A percentile compares a stretch with the other conserved stretches of the same genome.
Evolutionary conservation across 2,113 vertebrate genomes (phyloP).

Genomic region (Montifringilla adamsi): DNA sequence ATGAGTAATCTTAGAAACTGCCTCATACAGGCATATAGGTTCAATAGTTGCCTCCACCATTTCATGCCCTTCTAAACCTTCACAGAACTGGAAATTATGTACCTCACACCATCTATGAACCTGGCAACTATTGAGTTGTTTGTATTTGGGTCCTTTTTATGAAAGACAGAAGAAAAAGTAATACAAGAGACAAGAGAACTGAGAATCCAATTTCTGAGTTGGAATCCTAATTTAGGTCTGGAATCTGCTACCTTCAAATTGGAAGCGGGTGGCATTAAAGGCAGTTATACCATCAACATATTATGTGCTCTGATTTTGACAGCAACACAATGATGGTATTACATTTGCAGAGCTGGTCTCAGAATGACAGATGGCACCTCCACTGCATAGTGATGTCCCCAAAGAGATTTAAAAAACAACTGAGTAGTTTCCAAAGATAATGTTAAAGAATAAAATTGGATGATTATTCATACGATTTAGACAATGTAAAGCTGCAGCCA

Average conservation of each 20-base stretch:
- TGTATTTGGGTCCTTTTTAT: neutral
- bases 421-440: constrained; percentile 1
- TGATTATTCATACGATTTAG: neutral
- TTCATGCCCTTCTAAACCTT: neutral
- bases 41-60: neutral
- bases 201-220: neutral
- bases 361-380: constrained; percentile 25
- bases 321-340: neutral
- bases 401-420: constrained; percentile 17
- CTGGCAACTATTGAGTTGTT: neutral
- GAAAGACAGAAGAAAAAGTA: neutral
- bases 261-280: neutral
- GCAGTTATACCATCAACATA: constrained; percentile 1
- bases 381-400: neutral
- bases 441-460: neutral
- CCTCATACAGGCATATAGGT: neutral
- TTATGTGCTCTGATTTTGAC: neutral
- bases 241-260: neutral
- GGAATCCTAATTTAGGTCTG: neutral
- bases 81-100: neutral
- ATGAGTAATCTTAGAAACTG: neutral
- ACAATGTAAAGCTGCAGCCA: neutral
- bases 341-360: neutral
- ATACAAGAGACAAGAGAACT: neutral
- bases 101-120: neutral